Percentiles rank a stretch among this genome's conserved stretches.
These are phyloP conservation scores for Lymantria dispar DNA, from an alignment of 2,888 invertebrate species.

Conservation along the genomic window DNA sequence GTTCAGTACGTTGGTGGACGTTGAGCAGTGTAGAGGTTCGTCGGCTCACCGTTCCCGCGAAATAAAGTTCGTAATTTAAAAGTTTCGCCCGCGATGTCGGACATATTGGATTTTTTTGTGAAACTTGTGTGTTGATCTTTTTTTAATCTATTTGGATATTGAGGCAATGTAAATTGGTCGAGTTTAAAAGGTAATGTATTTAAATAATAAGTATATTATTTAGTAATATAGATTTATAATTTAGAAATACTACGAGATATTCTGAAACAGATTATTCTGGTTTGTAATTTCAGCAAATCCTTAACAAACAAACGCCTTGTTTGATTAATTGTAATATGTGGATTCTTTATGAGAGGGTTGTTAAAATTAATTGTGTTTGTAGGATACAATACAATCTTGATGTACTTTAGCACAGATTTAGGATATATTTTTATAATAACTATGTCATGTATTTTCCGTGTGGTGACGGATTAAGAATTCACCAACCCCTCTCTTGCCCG, in stretches of 20 bases:
- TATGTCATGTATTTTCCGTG: too few relatives aligned
- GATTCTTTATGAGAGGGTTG: conserved; percentile 2
- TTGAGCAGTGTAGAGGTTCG: conserved; percentile 12
- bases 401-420: too few relatives aligned
- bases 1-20: conserved; percentile 26
- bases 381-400: not conserved
- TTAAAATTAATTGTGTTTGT: conserved; percentile 2
- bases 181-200: conserved; percentile 22
- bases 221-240: not conserved
- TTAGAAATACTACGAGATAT: not conserved
- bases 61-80: conserved; percentile 33
- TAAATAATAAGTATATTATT: not conserved
- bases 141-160: conserved; percentile 5
- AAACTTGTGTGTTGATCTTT: conserved; percentile 17
- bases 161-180: conserved; percentile 11
- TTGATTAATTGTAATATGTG: too few relatives aligned
- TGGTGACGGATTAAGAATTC: too few relatives aligned
- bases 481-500: too few relatives aligned
- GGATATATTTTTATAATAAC: too few relatives aligned
- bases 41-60: conserved; percentile 17
- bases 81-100: conserved; percentile 19
- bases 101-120: conserved; percentile 26
- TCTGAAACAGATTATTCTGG: not conserved
- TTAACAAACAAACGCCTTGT: conserved; percentile 1
- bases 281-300: not conserved